Conservation (phyloP, 2,113 vertebrate genomes). For the Dermatemys mawii region DNA sequence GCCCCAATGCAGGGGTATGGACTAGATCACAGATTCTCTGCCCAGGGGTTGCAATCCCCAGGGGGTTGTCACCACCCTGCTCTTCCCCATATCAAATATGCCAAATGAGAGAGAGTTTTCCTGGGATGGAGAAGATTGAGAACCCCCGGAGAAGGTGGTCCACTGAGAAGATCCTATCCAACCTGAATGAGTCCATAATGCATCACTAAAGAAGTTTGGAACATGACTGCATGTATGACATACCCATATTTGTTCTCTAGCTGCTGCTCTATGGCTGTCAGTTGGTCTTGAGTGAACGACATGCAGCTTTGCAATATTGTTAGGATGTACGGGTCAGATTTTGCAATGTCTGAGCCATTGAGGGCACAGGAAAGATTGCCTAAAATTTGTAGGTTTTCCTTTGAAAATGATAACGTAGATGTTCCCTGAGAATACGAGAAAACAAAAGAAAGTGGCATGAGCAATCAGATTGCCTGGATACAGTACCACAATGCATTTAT, state of each 20-base stretch:
- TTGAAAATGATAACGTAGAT: background rate
- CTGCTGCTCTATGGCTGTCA: background rate
- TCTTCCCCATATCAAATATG: background rate
- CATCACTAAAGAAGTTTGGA: background rate
- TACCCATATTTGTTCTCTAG: slow-evolving; percentile 23
- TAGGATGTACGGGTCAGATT: slow-evolving; percentile 6
- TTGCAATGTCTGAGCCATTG: background rate
- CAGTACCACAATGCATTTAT: background rate
- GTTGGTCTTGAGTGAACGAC: slow-evolving; percentile 6
- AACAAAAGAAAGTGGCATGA: background rate
- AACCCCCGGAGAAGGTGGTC: background rate
- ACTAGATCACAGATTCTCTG: background rate
- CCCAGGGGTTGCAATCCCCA: background rate
- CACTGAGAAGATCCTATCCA: background rate
- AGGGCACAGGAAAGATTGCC: slow-evolving; percentile 29
- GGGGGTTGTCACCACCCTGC: background rate
- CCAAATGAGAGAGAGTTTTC: background rate
- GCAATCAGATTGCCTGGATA: background rate
- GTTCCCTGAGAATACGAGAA: background rate
- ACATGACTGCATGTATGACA: background rate
- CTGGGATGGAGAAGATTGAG: background rate
- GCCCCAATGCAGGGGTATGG: background rate
- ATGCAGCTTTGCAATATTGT: background rate
- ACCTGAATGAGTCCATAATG: background rate
- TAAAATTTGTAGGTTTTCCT: background rate